A percentile compares a stretch with the other conserved stretches of the same genome.
phyloP scores from a whole-genome alignment of 2,888 invertebrate species.

The Microctonus brassicae region DNA sequence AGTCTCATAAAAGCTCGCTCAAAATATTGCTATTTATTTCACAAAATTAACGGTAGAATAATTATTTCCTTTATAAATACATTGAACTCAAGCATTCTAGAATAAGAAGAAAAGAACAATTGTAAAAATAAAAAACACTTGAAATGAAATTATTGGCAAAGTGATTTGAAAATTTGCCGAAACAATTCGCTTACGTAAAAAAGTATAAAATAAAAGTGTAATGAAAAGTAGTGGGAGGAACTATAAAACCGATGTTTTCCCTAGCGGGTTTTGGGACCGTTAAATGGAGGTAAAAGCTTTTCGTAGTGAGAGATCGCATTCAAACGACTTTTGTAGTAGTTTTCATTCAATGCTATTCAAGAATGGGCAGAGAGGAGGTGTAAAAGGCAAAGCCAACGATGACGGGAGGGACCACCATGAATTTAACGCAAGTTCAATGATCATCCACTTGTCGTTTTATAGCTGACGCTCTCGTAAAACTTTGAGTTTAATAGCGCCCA shows the following conservation, averaged over 20 bases:
- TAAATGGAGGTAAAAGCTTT: constrained; percentile 44
- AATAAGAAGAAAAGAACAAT: neutral
- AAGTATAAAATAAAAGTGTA: constrained; percentile 29
- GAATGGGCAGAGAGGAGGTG: constrained; percentile 25
- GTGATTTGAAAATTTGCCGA: constrained; percentile 42
- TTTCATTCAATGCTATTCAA: constrained; percentile 52
- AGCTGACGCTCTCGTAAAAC: constrained; percentile 46
- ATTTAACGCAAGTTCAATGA: constrained; percentile 57
- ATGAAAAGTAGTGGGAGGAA: constrained; percentile 40
- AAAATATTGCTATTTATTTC: neutral
- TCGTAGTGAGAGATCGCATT: constrained; percentile 32
- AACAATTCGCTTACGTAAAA: constrained; percentile 26
- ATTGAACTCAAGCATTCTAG: no score
- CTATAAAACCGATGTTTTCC: constrained; percentile 50
- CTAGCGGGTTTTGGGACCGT: constrained; percentile 27
- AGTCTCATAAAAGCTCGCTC: neutral
- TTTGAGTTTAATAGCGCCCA: constrained; percentile 39
- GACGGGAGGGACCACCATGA: constrained; percentile 38
- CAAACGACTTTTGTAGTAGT: constrained; percentile 54
- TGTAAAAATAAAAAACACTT: neutral
- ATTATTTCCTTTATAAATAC: no score
- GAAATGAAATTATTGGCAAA: neutral
- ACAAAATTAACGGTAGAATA: neutral
- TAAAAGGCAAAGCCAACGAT: neutral
- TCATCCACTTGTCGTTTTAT: constrained; percentile 60